These are phyloP conservation scores for Daphoenositta chrysoptera DNA, from an alignment of 2,113 vertebrate species.

Conservation along the genomic window DNA sequence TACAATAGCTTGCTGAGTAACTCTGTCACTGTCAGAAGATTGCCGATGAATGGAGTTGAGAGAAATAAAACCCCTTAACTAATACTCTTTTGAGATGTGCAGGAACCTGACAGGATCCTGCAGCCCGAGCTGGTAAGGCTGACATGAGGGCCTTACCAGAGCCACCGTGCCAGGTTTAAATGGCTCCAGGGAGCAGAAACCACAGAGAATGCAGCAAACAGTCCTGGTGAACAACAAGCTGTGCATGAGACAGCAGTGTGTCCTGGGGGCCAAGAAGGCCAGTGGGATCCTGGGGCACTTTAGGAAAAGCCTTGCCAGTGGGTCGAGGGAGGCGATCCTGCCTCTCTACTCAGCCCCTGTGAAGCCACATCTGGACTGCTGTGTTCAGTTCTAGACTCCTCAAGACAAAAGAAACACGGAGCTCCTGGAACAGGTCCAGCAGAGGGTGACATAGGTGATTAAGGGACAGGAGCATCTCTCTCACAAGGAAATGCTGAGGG, in stretches of 20 bases:
- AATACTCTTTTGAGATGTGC: neutral
- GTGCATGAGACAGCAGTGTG: neutral
- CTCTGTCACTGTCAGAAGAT: neutral
- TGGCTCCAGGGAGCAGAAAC: neutral
- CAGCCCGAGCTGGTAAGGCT: fast-evolving
- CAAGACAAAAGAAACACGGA: neutral
- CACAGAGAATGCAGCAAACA: neutral
- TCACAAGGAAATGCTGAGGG: neutral
- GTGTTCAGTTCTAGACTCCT: neutral
- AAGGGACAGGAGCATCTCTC: neutral
- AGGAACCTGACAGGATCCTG: neutral
- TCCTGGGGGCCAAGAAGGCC: neutral
- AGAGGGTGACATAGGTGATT: neutral
- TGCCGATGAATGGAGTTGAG: neutral
- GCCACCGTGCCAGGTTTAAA: fast-evolving
- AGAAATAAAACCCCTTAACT: neutral
- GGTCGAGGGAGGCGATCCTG: fast-evolving
- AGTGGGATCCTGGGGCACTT: neutral
- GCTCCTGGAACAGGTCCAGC: fast-evolving
- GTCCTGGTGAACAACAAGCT: neutral
- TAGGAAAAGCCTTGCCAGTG: neutral
- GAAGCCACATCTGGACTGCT: neutral
- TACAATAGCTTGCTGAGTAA: neutral
- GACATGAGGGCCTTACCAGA: fast-evolving
- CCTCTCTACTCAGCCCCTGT: neutral